Conservation (phyloP, 2,113 vertebrate species). For the Mus pahari region DNA sequence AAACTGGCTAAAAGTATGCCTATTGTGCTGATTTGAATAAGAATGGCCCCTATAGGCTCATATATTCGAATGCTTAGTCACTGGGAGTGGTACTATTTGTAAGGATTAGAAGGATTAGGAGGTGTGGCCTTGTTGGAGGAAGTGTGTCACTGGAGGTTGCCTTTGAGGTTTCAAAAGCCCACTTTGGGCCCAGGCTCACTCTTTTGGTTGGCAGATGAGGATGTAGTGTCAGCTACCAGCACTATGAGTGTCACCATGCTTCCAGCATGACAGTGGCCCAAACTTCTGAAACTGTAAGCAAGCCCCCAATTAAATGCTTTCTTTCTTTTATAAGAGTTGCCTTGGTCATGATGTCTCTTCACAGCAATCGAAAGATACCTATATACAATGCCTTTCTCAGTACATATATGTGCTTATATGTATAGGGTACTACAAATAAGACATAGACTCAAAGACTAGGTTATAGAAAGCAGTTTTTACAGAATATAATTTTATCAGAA, state of each 20-base stretch:
- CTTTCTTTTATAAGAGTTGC: neutral
- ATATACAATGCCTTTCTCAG: neutral
- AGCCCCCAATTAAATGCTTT: neutral
- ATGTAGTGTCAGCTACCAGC: neutral
- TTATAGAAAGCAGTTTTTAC: neutral
- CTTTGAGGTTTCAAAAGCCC: neutral
- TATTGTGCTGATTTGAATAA: neutral
- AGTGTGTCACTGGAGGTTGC: neutral
- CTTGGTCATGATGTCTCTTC: neutral
- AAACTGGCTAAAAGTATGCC: neutral
- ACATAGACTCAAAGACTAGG: neutral
- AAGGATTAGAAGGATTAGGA: neutral
- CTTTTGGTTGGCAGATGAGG: neutral
- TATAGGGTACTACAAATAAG: neutral
- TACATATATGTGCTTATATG: neutral
- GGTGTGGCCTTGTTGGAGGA: neutral
- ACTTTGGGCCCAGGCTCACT: neutral
- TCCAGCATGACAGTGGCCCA: neutral
- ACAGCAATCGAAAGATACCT: neutral
- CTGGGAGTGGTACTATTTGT: neutral
- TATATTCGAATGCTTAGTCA: neutral
- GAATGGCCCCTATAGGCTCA: neutral
- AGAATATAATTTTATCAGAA: neutral
- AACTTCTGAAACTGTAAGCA: neutral
- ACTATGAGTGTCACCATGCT: neutral